These are phyloP conservation scores for Montifringilla adamsi DNA, from an alignment of 2,113 vertebrate genomes.

Conservation along the genomic window DNA sequence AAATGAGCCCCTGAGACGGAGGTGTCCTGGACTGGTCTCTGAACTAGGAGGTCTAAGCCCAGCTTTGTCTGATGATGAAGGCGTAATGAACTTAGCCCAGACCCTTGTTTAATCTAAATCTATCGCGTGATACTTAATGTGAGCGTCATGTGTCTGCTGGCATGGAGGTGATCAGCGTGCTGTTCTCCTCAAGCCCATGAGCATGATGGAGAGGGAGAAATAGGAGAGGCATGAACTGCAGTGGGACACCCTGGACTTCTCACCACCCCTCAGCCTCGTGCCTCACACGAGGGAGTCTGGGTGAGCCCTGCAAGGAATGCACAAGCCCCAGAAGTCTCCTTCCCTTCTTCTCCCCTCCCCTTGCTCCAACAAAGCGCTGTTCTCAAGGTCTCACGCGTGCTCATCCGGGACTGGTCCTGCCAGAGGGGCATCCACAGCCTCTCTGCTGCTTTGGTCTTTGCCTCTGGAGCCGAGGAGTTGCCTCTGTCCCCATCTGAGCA, in stretches of 20 bases:
- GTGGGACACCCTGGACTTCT: neutral
- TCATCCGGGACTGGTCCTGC: rapidly evolving
- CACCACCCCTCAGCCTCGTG: neutral
- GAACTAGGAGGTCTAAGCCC: neutral
- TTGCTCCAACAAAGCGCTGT: neutral
- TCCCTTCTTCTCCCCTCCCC: neutral
- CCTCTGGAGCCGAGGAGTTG: neutral
- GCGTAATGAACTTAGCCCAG: neutral
- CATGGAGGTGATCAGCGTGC: neutral
- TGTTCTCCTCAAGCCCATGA: neutral
- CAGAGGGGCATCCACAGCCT: neutral
- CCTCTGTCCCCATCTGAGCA: neutral
- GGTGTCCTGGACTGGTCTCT: neutral
- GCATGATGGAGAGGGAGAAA: neutral
- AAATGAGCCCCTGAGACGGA: rapidly evolving
- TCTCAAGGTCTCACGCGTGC: rapidly evolving
- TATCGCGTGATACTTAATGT: neutral
- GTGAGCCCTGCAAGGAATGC: neutral
- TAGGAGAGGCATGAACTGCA: neutral
- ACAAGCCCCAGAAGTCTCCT: neutral
- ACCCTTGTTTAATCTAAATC: neutral
- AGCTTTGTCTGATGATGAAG: neutral
- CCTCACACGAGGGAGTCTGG: rapidly evolving
- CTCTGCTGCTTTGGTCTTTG: neutral
- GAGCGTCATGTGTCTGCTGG: neutral